These are phyloP conservation scores for Tretioscincus oriximinensis DNA, from an alignment of 2,113 vertebrate genomes.

Conservation along the genomic window DNA sequence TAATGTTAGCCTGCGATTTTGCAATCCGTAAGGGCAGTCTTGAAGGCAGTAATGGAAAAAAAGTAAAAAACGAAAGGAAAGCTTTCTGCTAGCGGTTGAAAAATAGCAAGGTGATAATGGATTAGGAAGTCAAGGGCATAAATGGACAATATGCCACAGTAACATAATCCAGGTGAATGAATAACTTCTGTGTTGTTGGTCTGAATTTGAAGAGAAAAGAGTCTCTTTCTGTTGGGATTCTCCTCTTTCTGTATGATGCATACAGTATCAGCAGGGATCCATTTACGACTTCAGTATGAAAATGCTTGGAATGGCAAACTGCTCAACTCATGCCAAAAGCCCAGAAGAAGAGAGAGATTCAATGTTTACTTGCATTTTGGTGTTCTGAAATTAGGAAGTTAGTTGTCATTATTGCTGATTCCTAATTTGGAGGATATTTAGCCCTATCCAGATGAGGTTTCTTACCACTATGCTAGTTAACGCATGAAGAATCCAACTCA, in stretches of 20 bases:
- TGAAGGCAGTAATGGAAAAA: not conserved
- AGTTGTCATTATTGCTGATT: not conserved
- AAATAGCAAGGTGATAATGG: not conserved
- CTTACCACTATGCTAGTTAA: no score
- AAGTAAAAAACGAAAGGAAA: not conserved
- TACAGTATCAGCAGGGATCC: not conserved
- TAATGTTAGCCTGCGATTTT: no score
- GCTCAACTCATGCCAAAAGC: not conserved
- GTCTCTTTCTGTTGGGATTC: not conserved
- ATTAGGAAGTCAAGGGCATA: not conserved
- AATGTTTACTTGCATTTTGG: not conserved
- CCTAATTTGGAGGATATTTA: not conserved
- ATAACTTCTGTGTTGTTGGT: not conserved
- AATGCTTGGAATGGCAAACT: not conserved
- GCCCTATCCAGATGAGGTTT: no score
- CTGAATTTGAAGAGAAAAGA: not conserved
- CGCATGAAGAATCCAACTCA: not conserved
- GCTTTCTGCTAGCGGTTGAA: not conserved
- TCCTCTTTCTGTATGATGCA: not conserved
- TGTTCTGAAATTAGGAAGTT: not conserved
- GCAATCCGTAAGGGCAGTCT: not conserved
- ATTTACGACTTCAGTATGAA: not conserved
- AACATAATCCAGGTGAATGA: slow-evolving; percentile 6
- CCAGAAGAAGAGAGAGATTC: not conserved
- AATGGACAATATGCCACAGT: not conserved